These are phyloP conservation scores for Campaea margaritaria DNA, from an alignment of 2,888 invertebrate genomes.

Conservation along the genomic window DNA sequence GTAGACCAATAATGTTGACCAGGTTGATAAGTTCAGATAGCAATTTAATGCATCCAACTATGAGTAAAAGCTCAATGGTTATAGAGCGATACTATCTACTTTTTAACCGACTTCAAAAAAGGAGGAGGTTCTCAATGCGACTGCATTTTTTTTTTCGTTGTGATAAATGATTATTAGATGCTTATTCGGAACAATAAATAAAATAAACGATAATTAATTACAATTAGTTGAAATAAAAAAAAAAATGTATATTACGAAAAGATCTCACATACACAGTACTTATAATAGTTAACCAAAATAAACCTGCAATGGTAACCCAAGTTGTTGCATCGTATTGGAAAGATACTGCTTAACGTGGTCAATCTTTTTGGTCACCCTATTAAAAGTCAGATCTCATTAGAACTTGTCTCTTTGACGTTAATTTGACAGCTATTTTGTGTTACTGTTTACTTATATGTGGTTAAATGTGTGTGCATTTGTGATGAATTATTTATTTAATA, in stretches of 20 bases:
- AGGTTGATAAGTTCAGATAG: slow-evolving; percentile 1
- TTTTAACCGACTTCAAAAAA: too few species aligned
- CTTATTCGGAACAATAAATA: too few species aligned
- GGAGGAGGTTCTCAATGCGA: too few species aligned
- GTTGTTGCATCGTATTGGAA: background rate
- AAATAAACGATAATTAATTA: too few species aligned
- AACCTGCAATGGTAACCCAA: too few species aligned
- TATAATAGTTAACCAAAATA: too few species aligned
- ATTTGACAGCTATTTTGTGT: slow-evolving; percentile 28
- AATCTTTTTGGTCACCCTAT: slow-evolving; percentile 9
- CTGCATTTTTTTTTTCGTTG: too few species aligned
- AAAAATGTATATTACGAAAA: too few species aligned
- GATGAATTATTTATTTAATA: slow-evolving; percentile 15
- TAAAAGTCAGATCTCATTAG: slow-evolving; percentile 22
- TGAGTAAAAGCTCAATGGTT: background rate
- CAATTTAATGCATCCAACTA: background rate
- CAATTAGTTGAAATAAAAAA: too few species aligned
- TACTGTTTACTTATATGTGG: slow-evolving; percentile 16
- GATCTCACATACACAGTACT: too few species aligned
- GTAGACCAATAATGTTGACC: slow-evolving; percentile 5
- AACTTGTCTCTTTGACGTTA: slow-evolving; percentile 20
- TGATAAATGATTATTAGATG: too few species aligned
- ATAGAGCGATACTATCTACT: background rate
- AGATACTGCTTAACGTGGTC: slow-evolving; percentile 6
- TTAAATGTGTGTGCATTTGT: background rate